Conservation (phyloP, 2,113 vertebrate species). For the Herpailurus yagouaroundi region DNA sequence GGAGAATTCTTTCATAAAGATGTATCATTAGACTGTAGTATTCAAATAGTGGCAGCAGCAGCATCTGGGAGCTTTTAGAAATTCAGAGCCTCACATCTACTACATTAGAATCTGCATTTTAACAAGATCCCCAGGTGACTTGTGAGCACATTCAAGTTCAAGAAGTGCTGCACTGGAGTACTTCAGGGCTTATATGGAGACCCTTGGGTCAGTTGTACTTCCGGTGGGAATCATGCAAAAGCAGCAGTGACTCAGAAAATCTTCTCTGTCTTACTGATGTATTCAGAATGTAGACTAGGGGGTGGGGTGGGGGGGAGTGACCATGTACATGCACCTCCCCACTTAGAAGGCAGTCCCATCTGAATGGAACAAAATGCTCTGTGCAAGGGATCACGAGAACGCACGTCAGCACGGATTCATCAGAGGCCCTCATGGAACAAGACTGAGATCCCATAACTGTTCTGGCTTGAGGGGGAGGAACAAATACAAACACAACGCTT, state of each 20-base stretch:
- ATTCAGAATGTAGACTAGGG: not conserved
- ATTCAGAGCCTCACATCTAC: not conserved
- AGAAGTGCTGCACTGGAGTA: not conserved
- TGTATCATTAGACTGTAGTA: not conserved
- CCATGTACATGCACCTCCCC: no score
- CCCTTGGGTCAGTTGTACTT: not conserved
- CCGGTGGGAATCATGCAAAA: not conserved
- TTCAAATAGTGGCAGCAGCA: not conserved
- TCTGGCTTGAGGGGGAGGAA: not conserved
- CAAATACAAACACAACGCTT: not conserved
- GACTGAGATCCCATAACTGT: not conserved
- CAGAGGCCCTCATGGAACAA: not conserved
- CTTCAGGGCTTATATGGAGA: not conserved
- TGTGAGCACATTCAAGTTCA: not conserved
- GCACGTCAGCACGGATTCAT: not conserved
- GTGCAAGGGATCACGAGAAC: not conserved
- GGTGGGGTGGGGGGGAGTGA: rapidly evolving
- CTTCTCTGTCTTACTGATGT: not conserved
- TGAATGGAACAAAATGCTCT: not conserved
- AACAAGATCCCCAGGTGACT: not conserved
- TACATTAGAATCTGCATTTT: not conserved
- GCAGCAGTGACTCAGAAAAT: not conserved
- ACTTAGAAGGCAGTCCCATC: not conserved
- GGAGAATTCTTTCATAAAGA: not conserved
- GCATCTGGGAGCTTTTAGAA: not conserved